Base-by-base conservation (phyloP, 2,797 vertebrate genomes). In the Melopsittacus undulatus region DNA sequence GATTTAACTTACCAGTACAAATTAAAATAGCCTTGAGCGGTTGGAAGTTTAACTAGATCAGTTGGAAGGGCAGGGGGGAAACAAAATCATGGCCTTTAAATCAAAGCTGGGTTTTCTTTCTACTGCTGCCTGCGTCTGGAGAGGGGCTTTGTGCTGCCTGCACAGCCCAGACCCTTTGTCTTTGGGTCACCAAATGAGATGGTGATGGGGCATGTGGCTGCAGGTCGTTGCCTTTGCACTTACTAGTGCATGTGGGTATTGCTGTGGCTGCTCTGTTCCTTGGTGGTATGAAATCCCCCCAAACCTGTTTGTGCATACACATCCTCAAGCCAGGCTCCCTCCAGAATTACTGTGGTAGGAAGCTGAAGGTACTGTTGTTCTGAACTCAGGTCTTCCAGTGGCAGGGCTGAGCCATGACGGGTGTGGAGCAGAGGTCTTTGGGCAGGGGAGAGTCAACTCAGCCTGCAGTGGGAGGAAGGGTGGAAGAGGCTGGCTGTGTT, bases 21-120 rank as follows among this genome's bases (percentile, higher is more conserved):
- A 96, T 97, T 96, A 96, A 94, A 97, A 95, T 92, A 93, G 95
- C 95, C 95, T 96, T 92, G 92, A 95, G 96, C 86, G 1, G 95
- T 95, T 97, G 93, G 86, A 95, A 95, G 86, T 96, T 96, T 95
- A 96, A 96, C 96, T 90, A 92, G 87, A 94, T 94, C 68, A 34
- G 92, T 87, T 89, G 81, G 57, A 34, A 59, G 23, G 56, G 51
- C 70, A 88, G 49, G 30, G 5, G 9, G 56, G 80, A 92, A 87
- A 51, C 15, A 67, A 62, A 93, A 81, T 69, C 9, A 17, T 62
- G 52, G 72, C 90, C 72, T 94, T 85, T 84, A 74, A 94, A 83
- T 93, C 83, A 78, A 95, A 84, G 87, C 26, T 49, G 17, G 23
- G 10, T 57, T 92, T 92, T 94, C 76, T 79, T 79, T 51, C 40